Evolutionary conservation across 2,888 invertebrate species (phyloP), one percentile per base, ranked within the genome.

Genomic region (Saturnia japonica): DNA sequence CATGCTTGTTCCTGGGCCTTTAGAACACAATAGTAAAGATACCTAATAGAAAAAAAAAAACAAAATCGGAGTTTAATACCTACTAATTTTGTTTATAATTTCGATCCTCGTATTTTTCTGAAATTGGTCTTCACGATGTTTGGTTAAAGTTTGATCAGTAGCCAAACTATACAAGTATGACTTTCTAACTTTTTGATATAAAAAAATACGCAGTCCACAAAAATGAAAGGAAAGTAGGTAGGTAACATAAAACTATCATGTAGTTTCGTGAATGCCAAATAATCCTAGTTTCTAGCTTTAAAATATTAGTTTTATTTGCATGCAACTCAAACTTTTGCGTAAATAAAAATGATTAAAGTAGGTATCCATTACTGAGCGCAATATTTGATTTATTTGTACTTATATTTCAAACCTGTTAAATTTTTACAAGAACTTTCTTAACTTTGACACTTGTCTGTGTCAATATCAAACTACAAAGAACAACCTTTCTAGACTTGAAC

Each of bases 71-170:
- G n/a, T 12, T 54, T 7, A 54, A 54, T n/a, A 2, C 1, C 11
- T 54, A 9, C 22, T 2, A 54, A 54, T 54, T n/a, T n/a, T 34
- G n/a, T n/a, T 11, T 22, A 3, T 54, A 54, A 22, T n/a, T 54
- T 54, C 7, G n/a, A 47, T 47, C 4, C n/a, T 54, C 9, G 54
- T 54, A 54, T 1, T 54, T n/a, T 54, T 22, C 1, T 54, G n/a
- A 54, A 54, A 9, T 11, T 8, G 19, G 54, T n/a, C 28, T 60
- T 9, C 60, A 60, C 62, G 34, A 62, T 22, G 34, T 34, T 19
- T 28, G 14, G 14, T 62, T 62, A 62, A 77, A 78, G 73, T 78
- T 77, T 77, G 72, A 77, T 78, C 75, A 74, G 75, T 73, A 73
- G 71, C 25, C 60, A 75, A 76, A 69, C 72, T 71, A 54, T 60